Percentiles rank a stretch among this genome's conserved stretches.
phyloP scores from a whole-genome alignment of 2,113 vertebrate species.

The Hemichromis elongatus region DNA sequence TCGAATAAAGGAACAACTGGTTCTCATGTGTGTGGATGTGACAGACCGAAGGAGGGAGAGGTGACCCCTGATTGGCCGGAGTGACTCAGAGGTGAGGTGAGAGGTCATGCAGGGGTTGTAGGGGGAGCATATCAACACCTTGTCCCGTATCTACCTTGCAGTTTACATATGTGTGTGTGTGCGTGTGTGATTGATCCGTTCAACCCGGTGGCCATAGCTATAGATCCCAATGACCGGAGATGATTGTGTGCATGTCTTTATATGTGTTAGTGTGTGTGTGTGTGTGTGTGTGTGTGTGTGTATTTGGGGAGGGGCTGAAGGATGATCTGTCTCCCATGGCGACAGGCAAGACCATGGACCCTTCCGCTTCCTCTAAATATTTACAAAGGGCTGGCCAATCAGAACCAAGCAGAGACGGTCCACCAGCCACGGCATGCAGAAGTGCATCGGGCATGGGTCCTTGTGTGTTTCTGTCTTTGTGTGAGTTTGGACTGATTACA shows the following conservation, averaged over 20 bases:
- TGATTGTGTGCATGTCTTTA: slow-evolving; percentile 1
- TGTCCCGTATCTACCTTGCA: slow-evolving; percentile 38
- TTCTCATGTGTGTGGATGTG: not conserved
- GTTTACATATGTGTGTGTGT: not conserved
- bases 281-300: slow-evolving; percentile 17
- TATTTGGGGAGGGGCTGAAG: slow-evolving; percentile 44
- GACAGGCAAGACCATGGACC: slow-evolving; percentile 62
- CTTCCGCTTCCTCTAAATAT: slow-evolving; percentile 73
- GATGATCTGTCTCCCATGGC: slow-evolving; percentile 66
- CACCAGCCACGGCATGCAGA: slow-evolving; percentile 36
- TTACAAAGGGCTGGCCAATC: slow-evolving; percentile 62
- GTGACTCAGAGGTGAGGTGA: slow-evolving; percentile 37
- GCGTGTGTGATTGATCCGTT: slow-evolving; percentile 59
- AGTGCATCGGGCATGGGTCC: slow-evolving; percentile 9
- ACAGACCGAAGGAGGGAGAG: not conserved
- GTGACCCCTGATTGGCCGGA: slow-evolving; percentile 59
- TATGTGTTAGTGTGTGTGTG: not conserved
- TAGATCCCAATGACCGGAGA: slow-evolving; percentile 33
- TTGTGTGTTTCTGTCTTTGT: not conserved
- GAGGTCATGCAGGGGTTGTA: slow-evolving; percentile 47
- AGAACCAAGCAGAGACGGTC: slow-evolving; percentile 11
- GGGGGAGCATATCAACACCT: slow-evolving; percentile 60
- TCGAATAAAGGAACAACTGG: not conserved
- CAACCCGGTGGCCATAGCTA: slow-evolving; percentile 30
- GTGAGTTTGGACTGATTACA: not conserved